These are phyloP conservation scores for Agriotes lineatus DNA, from an alignment of 2,888 invertebrate genomes.

Conservation along the genomic window DNA sequence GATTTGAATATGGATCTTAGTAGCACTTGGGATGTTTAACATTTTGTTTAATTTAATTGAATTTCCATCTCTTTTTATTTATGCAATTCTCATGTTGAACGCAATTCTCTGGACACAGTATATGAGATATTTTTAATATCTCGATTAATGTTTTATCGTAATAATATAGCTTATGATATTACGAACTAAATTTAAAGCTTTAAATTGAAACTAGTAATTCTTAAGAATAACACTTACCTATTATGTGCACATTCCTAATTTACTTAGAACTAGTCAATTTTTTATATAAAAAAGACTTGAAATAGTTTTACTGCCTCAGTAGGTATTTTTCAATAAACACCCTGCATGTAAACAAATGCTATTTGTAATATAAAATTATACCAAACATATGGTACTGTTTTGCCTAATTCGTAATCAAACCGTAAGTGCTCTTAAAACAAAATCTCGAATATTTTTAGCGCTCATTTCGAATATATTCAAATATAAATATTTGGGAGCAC, in stretches of 20 bases:
- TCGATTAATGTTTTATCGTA: too few relatives aligned
- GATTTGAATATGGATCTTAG: too few relatives aligned
- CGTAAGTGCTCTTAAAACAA: conserved; percentile 2
- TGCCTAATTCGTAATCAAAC: neutral
- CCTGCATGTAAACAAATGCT: neutral
- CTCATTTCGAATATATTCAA: neutral
- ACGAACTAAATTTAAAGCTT: too few relatives aligned
- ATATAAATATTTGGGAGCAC: neutral
- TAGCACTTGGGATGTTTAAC: too few relatives aligned
- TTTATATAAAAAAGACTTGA: neutral
- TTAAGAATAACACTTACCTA: too few relatives aligned
- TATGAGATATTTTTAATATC: too few relatives aligned
- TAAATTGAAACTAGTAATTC: too few relatives aligned
- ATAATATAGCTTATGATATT: too few relatives aligned
- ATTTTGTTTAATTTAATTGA: too few relatives aligned
- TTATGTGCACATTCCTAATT: neutral
- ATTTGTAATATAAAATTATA: neutral
- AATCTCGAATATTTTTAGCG: neutral
- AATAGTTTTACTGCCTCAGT: neutral
- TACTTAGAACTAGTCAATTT: neutral
- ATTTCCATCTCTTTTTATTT: too few relatives aligned
- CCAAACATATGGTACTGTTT: neutral
- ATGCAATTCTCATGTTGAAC: too few relatives aligned
- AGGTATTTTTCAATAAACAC: neutral
- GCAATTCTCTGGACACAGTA: too few relatives aligned